Base-by-base conservation (phyloP, 2,113 vertebrate genomes). In the Leucopternis melanops region DNA sequence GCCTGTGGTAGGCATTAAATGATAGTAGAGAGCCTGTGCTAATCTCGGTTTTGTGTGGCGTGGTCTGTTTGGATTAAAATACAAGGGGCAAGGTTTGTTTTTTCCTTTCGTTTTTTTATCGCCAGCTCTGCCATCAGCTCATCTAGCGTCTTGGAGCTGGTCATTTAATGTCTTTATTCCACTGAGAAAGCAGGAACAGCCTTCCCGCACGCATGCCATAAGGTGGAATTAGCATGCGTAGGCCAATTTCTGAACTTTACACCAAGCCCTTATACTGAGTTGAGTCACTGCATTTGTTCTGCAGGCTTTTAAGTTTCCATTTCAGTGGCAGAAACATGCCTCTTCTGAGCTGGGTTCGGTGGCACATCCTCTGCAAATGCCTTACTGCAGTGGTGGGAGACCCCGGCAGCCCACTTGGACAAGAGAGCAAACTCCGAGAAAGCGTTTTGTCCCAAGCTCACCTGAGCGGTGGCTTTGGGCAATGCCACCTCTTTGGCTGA, bases 241-340 rank as follows among this genome's bases (percentile, higher is more conserved):
- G n/a, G 54, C 61, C 38, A 15, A 44, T 62, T 90, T 78, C 71
- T 80, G 92, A 79, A 71, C 87, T 85, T 91, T 59, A 73, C 14
- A 62, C 66, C 32, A 21, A 94, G 38, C 79, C 42, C 58, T 82
- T 92, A 36, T 31, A 38, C 82, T 32, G 18, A 38, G n/a, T 20
- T 86, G 85, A 92, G 84, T 97, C 89, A 95, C 21, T 66, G 34
- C n/a, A 10, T 85, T 93, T 92, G 42, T 82, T 94, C 81, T 87
- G 26, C 59, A 73, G 82, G n/a, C 59, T 86, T 83, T 26, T 52
- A 31, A 29, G 44, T 91, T 92, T 81, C 29, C 32, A 20, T 80
- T 88, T 94, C 38, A 71, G n/a, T 34, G 45, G 31, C 8, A 4
- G 69, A 84, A 88, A 45, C 83, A 10, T 31, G 54, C 27, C 16